Evolutionary conservation across 1,140 invertebrate genomes (phyloP), one percentile per base, ranked within the genome.

Genomic region (Belonocnema kinseyi): DNA sequence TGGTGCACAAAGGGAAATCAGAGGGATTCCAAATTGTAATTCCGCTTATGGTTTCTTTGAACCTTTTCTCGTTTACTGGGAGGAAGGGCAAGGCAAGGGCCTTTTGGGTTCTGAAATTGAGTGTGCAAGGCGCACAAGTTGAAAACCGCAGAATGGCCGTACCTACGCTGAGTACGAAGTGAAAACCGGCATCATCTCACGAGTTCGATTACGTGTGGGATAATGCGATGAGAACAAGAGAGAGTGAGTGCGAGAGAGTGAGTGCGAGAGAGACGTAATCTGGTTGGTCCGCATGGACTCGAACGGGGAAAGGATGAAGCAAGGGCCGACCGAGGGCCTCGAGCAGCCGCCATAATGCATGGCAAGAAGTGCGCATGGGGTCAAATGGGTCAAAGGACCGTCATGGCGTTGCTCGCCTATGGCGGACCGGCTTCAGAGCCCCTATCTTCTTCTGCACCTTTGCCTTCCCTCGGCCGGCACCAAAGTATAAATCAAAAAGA

Each of bases 331-430:
- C 84, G 86, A 87, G 85, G 87, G 86, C 85, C 82, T 81, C 82
- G 82, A 85, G 80, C 85, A 83, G 86, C 86, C 87, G 87, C 87
- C 87, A 88, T 88, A 88, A 88, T 88, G 87, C 87, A 88, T 88
- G 86, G 87, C 86, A 85, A 88, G 87, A 88, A 88, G 86, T 87
- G 86, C 80, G 86, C 88, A 85, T 85, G 84, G 85, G 89, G 89
- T 90, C 89, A 90, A 90, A 84, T 86, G 86, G 89, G 89, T 90
- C 89, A 89, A 89, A 89, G 86, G 85, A 89, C 90, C 88, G 87
- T 90, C 88, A 90, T 90, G 88, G 89, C 87, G 87, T 81, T 85
- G 74, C 80, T 85, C 77, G 40, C 40, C 40, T 46, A 82, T 85
- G 84, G 85, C 84, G 79, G 82, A 80, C 73, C 54, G 70, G 71